A percentile compares a stretch with the other conserved stretches of the same genome.
phyloP scores from a whole-genome alignment of 1,140 invertebrate genomes.

The Tetragonula clypearis region DNA sequence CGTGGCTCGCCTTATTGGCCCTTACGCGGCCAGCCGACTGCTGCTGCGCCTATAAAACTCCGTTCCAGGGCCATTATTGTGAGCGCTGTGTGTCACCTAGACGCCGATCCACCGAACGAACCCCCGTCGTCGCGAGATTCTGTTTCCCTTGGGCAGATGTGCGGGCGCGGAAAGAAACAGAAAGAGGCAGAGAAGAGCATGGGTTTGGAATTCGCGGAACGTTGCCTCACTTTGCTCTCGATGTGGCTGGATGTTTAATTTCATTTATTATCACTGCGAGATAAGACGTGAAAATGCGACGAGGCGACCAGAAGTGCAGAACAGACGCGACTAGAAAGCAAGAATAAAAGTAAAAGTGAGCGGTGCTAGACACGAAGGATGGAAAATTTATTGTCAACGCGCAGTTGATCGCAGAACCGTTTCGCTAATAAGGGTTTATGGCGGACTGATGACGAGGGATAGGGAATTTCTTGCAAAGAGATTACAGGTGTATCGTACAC shows the following conservation, averaged over 20 bases:
- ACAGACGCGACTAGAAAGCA: too few relatives aligned
- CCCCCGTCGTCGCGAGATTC: constrained; percentile 14
- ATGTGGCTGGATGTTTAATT: background rate
- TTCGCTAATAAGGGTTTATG: background rate
- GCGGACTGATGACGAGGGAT: background rate
- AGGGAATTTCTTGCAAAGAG: background rate
- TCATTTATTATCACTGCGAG: too few relatives aligned
- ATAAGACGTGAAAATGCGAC: too few relatives aligned
- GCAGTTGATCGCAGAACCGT: background rate
- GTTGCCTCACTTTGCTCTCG: background rate
- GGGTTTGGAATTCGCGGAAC: background rate
- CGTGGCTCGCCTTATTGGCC: constrained; percentile 76
- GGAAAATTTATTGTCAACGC: background rate
- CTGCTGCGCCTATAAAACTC: constrained; percentile 74
- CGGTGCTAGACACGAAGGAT: too few relatives aligned
- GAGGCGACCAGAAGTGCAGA: too few relatives aligned
- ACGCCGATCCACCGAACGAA: constrained; percentile 23
- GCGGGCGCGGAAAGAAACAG: background rate
- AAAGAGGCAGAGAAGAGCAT: constrained; percentile 33
- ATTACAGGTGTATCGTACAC: constrained; percentile 8
- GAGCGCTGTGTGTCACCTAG: constrained; percentile 49
- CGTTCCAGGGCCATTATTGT: constrained; percentile 61
- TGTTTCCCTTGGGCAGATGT: constrained; percentile 44
- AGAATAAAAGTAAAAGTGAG: too few relatives aligned
- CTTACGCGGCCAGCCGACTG: constrained; percentile 69